phyloP scores from a whole-genome alignment of 1,140 invertebrate species.

The Hypothenemus hampei region DNA sequence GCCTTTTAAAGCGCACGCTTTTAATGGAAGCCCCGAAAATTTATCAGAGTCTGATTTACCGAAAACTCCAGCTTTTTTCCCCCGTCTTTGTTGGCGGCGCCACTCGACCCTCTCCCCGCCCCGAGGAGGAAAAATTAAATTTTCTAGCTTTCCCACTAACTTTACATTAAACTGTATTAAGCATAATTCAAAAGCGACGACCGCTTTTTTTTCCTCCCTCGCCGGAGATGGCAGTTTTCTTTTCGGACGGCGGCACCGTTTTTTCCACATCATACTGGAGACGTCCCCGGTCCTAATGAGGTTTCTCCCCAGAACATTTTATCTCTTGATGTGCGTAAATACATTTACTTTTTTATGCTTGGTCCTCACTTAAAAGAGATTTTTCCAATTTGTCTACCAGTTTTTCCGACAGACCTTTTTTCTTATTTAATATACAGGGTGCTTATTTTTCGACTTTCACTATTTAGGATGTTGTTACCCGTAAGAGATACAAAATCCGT shows the following conservation, averaged over 20 bases:
- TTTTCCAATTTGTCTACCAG: too few species aligned
- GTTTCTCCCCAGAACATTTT: constrained; percentile 4
- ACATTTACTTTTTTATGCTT: background rate
- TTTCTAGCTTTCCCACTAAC: constrained; percentile 8
- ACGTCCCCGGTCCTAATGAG: constrained; percentile 7
- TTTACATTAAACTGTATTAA: constrained; percentile 20
- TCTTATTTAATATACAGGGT: too few species aligned
- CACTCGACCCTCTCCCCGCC: too few species aligned
- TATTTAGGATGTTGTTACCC: too few species aligned
- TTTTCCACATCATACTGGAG: background rate
- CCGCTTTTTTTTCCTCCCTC: constrained; percentile 4
- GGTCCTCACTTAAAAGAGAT: background rate
- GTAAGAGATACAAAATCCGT: too few species aligned
- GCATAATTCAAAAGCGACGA: constrained; percentile 13
- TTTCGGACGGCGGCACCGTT: background rate
- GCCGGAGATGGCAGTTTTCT: background rate
- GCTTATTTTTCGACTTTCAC: too few species aligned
- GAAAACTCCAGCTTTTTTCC: background rate
- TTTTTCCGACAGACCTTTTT: too few species aligned
- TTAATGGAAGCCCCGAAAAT: background rate
- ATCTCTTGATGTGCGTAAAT: constrained; percentile 13
- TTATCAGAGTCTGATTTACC: constrained; percentile 1
- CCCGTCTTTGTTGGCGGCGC: too few species aligned
- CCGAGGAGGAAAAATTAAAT: constrained; percentile 8
- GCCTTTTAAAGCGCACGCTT: constrained; percentile 2